Base-by-base conservation (phyloP, 2,888 invertebrate species). In the Bibio marci region DNA sequence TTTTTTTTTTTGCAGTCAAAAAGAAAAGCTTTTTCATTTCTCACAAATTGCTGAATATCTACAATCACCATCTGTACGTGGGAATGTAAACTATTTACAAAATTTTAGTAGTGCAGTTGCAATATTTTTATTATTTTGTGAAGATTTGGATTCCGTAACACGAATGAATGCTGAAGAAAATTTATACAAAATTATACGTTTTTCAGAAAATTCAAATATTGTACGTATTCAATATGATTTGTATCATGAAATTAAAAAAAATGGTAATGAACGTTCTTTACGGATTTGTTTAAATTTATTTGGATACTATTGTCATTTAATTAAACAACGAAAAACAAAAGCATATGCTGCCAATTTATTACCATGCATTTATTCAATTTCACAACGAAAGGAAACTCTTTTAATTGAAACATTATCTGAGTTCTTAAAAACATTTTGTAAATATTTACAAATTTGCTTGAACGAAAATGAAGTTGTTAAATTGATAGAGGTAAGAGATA, bases 111-210 rank as follows among this genome's bases (percentile, higher is more conserved):
- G 71, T 49, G 73, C 80, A 3, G 71, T 82, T 42, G 79, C 80
- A 61, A 70, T 74, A 26, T 65, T 85, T 44, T 61, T 86, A 37
- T 64, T 70, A 31, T 64, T 79, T 39, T 78, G 81, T 54, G 79
- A 85, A 61, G 85, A 86, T 57, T 57, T 68, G 2, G 82, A 86
- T 54, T 71, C 80, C 3, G 80, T 83, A 56, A 72, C 83, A 22
- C 66, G 85, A 41, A 78, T 82, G 67, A 74, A 76, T 37, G 82
- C 82, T 32, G 82, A 85, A 55, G 86, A 86, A 62, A 80, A 80
- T 51, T 62, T 87, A 2, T 83, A 85, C 55, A 70, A 73, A 56
- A 76, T 82, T 39, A 80, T 85, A 48, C 70, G 80, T 59, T 69
- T 70, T 7, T 60, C 78, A 51, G 67, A 74, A 46, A 76, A 77